Percentiles rank a stretch among this genome's conserved stretches.
Conservation (phyloP, 2,797 vertebrate genomes). For the Smutsia gigantea region DNA sequence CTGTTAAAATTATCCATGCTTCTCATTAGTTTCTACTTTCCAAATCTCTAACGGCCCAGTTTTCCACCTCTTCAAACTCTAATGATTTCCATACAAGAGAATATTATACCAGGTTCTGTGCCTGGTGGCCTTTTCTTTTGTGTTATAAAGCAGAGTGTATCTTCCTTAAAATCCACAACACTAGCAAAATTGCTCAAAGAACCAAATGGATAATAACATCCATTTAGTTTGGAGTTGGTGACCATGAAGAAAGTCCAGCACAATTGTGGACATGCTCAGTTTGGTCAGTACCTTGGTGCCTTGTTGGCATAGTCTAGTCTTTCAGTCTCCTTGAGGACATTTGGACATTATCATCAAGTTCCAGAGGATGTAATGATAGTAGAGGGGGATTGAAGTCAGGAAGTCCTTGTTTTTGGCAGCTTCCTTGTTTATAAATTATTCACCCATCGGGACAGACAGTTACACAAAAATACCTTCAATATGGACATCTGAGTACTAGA, state of each 20-base stretch:
- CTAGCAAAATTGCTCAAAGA: background rate
- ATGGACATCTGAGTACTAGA: background rate
- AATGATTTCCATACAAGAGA: background rate
- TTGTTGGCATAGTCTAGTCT: background rate
- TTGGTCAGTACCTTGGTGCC: background rate
- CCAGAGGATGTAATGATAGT: background rate
- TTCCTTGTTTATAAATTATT: slow-evolving; percentile 32
- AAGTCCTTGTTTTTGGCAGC: background rate
- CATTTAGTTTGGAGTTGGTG: background rate
- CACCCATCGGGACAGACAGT: background rate
- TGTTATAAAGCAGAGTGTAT: background rate
- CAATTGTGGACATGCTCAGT: background rate
- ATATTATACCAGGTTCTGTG: background rate
- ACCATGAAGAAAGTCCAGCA: background rate
- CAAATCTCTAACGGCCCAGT: background rate
- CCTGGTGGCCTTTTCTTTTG: background rate
- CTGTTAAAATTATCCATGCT: background rate
- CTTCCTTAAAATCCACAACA: background rate
- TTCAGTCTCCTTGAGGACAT: background rate
- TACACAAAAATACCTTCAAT: background rate
- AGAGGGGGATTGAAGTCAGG: background rate
- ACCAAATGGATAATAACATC: background rate
- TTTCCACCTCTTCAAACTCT: background rate
- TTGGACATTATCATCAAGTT: background rate
- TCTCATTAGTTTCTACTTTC: slow-evolving; percentile 7